These are phyloP conservation scores for Cydia amplana DNA, from an alignment of 1,140 invertebrate species.

Conservation along the genomic window DNA sequence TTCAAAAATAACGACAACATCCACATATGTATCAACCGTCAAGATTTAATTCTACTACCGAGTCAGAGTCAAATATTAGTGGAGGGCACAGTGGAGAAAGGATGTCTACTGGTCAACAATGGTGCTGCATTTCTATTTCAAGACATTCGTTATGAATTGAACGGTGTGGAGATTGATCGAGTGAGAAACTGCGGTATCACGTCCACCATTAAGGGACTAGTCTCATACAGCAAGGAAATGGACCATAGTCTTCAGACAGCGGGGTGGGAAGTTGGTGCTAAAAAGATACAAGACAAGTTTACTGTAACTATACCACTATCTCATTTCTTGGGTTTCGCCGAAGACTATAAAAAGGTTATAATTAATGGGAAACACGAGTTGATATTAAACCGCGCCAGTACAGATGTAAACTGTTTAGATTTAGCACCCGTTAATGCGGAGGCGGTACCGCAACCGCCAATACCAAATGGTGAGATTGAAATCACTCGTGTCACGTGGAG, in stretches of 20 bases:
- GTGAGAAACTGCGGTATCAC: background rate
- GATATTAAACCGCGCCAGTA: conserved; percentile 57
- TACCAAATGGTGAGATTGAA: background rate
- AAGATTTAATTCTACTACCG: background rate
- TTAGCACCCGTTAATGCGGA: too few species aligned
- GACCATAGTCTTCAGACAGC: background rate
- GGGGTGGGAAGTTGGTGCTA: background rate
- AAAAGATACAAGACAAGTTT: background rate
- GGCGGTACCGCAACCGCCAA: background rate
- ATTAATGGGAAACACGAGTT: conserved; percentile 69
- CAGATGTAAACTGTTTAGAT: conserved; percentile 40
- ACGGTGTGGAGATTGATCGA: background rate
- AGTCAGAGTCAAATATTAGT: background rate
- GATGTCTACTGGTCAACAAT: background rate
- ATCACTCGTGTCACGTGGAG: conserved; percentile 36
- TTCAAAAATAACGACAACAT: background rate
- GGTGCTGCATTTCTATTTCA: background rate
- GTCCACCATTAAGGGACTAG: background rate
- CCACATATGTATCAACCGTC: background rate
- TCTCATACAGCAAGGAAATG: background rate
- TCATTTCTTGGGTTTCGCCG: background rate
- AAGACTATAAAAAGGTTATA: conserved; percentile 60
- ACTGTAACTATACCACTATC: background rate
- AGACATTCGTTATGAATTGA: conserved; percentile 7
- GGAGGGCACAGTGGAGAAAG: background rate